phyloP scores from a whole-genome alignment of 2,888 invertebrate species.

The Microctonus brassicae region DNA sequence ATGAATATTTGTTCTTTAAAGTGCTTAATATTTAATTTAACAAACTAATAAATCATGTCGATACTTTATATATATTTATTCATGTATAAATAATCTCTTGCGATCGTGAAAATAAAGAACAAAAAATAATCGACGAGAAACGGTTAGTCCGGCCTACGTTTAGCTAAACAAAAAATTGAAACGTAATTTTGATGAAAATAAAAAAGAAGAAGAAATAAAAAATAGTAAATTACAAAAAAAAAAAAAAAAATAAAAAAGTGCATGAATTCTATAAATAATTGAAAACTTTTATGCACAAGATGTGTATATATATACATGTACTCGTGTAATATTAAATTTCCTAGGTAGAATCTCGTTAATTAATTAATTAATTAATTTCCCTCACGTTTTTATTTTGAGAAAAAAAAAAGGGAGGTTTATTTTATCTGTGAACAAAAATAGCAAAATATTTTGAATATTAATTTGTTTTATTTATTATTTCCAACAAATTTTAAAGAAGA shows the following conservation, averaged over 20 bases:
- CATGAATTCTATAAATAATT: slow-evolving; percentile 39
- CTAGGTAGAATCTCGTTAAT: slow-evolving; percentile 29
- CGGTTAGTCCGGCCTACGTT: slow-evolving; percentile 67
- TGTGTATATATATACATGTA: slow-evolving; percentile 29
- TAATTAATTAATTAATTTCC: background rate
- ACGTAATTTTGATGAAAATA: slow-evolving; percentile 44
- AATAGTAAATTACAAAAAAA: slow-evolving; percentile 42
- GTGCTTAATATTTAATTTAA: background rate
- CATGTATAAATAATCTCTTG: background rate
- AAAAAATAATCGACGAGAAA: slow-evolving; percentile 45
- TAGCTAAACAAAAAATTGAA: slow-evolving; percentile 53
- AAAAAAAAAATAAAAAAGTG: slow-evolving; percentile 15
- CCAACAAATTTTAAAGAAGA: slow-evolving; percentile 25
- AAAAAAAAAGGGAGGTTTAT: background rate
- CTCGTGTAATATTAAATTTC: slow-evolving; percentile 3
- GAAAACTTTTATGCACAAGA: slow-evolving; percentile 25
- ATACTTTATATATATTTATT: background rate
- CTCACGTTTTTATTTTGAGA: slow-evolving; percentile 12
- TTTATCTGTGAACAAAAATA: background rate
- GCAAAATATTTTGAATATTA: background rate
- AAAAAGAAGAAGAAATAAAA: slow-evolving; percentile 32
- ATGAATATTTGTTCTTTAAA: background rate
- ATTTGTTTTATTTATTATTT: background rate
- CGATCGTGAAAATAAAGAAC: slow-evolving; percentile 33
- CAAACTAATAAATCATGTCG: background rate